Percentiles rank a stretch among this genome's conserved stretches.
Evolutionary conservation across 2,797 vertebrate genomes (phyloP).

Genomic region (Pseudomugil gertrudae): DNA sequence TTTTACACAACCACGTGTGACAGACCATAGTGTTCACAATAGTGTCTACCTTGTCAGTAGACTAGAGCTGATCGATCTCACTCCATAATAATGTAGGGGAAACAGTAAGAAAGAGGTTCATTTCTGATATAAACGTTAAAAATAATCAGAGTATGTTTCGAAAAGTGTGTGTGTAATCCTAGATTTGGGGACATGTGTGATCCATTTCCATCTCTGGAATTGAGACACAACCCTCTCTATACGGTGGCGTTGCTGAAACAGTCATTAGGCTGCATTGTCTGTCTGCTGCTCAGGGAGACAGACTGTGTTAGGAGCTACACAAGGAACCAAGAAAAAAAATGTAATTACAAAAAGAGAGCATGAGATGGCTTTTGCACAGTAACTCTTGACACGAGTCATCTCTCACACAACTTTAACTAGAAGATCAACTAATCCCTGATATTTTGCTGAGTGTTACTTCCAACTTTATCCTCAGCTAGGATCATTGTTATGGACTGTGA

Average conservation of each 20-base stretch:
- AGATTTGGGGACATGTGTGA: conserved; percentile 27
- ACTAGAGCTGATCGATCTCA: conserved; percentile 12
- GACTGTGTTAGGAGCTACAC: conserved; percentile 28
- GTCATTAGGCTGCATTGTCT: conserved; percentile 36
- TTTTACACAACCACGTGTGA: conserved; percentile 18
- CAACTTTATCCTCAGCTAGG: no score
- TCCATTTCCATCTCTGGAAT: conserved; percentile 49
- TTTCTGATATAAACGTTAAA: conserved; percentile 2
- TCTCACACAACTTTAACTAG: conserved; percentile 40
- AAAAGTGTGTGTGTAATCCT: conserved; percentile 24
- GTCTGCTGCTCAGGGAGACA: conserved; percentile 23
- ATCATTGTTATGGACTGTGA: conserved; percentile 17
- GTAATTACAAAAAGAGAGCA: conserved; percentile 49
- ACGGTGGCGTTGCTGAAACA: conserved; percentile 29
- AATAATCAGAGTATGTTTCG: conserved; percentile 7
- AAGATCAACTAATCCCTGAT: conserved; percentile 25
- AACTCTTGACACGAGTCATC: conserved; percentile 34
- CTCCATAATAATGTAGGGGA: conserved; percentile 4
- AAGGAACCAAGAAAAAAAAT: conserved; percentile 34
- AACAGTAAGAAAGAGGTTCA: conserved; percentile 22
- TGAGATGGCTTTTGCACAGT: conserved; percentile 45
- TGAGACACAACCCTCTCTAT: conserved; percentile 32
- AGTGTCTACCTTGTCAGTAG: conserved; percentile 1
- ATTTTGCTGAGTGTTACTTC: conserved; percentile 34
- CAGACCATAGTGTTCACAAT: conserved; percentile 1